phyloP scores from a whole-genome alignment of 2,797 vertebrate species.

The Triplophysa yarkandensis region DNA sequence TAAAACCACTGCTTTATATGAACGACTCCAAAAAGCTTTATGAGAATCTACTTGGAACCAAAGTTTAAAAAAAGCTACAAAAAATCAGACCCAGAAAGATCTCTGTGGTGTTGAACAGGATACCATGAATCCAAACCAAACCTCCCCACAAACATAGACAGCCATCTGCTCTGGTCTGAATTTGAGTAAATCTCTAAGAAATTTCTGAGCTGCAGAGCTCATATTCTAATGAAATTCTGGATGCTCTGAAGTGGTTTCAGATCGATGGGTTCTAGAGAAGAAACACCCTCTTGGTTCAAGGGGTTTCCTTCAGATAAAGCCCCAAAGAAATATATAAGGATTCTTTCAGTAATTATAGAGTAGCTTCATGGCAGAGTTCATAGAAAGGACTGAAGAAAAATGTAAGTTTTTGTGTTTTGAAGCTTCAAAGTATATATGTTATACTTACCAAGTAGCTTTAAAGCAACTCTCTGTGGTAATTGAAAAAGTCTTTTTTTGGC shows the following conservation, averaged over 20 bases:
- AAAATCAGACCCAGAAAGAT: conserved; percentile 35
- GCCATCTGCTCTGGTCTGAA: conserved; percentile 67
- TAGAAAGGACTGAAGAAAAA: conserved; percentile 58
- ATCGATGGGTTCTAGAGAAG: conserved; percentile 67
- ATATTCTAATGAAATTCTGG: conserved; percentile 66
- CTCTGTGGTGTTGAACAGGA: conserved; percentile 58
- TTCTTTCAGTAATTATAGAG: conserved; percentile 66
- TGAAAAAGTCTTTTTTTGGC: background rate
- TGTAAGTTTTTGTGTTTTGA: conserved; percentile 8
- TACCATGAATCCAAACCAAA: conserved; percentile 62
- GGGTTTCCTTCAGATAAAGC: conserved; percentile 66
- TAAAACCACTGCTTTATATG: conserved; percentile 6
- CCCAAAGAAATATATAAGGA: conserved; percentile 58
- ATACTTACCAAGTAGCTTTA: background rate
- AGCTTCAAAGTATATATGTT: too few species aligned
- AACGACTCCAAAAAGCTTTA: conserved; percentile 26
- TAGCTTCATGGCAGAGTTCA: conserved; percentile 65
- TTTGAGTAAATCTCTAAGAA: conserved; percentile 66
- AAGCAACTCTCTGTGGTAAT: background rate
- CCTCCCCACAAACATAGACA: conserved; percentile 61
- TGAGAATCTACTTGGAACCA: conserved; percentile 6
- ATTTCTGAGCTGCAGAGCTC: conserved; percentile 59
- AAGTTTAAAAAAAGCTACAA: conserved; percentile 20
- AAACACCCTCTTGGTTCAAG: conserved; percentile 76
- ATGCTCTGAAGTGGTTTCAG: conserved; percentile 74